Evolutionary conservation across 2,113 vertebrate species (phyloP), one percentile per base, ranked within the genome.

Genomic region (Gulo gulo): DNA sequence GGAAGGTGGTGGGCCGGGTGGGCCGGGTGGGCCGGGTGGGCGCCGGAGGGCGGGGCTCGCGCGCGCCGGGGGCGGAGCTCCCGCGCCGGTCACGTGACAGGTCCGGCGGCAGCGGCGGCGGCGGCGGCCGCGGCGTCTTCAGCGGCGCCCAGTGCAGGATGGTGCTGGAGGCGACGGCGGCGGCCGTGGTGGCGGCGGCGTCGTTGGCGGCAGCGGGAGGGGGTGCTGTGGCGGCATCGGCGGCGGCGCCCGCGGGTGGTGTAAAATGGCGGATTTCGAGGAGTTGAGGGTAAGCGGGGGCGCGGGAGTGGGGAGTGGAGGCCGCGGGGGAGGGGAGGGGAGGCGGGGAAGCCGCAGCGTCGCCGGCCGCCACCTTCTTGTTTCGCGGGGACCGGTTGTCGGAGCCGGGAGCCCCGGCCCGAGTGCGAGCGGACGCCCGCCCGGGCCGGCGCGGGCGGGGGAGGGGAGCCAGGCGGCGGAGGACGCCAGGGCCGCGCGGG

Each of bases 241-340:
- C 82, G 97, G 67, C 84, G 94, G 97, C 91, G 94, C 90, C 98
- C 74, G 97, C 97, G 96, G 91, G 76, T 91, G 97, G 95, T 97
- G 98, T 98, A 99, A 99, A 99, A 99, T 99, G 99, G 99, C 99
- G 99, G 99, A 99, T 98, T 98, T 98, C 98, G 98, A 99, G 89
- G 99, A 99, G 98, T 98, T 99, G 98, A 99, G 98, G 99, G 99
- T 99, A 99, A 98, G 99, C 97, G 71, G 90, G 94, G 94, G 50
- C 83, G 55, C 83, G 67, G 91, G 95, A 79, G 94, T 23, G 89
- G 87, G 47, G 80, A 71, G 61, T 36, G 39, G 95, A 88, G 97
- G 97, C 95, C 81, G 93, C 88, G 93, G 89, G 89, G 95, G 95
- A 85, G 71, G 59, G 92, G 84, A 76, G 80, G 55, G 93, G 47